A percentile compares a stretch with the other conserved stretches of the same genome.
These are phyloP conservation scores for Clarias gariepinus DNA, from an alignment of 2,113 vertebrate genomes.

Conservation along the genomic window DNA sequence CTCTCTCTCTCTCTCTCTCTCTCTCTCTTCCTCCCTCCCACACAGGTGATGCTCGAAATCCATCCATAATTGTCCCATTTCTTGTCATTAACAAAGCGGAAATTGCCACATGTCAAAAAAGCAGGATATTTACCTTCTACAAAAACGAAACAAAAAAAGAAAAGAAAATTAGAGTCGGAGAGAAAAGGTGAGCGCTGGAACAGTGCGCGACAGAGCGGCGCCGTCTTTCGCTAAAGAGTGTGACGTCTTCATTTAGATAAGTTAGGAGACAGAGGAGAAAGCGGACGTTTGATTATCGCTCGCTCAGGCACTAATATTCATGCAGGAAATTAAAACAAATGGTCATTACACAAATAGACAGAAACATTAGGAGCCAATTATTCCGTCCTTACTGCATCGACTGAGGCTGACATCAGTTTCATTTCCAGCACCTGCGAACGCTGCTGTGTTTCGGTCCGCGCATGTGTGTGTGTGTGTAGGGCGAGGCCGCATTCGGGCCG, in stretches of 20 bases:
- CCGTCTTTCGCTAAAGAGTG: not conserved
- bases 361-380: constrained; percentile 76
- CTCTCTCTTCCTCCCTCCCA: not conserved
- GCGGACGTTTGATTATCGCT: constrained; percentile 36
- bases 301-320: constrained; percentile 46
- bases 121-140: constrained; percentile 61
- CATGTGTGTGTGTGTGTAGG: constrained; percentile 18
- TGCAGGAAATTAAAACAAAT: constrained; percentile 72
- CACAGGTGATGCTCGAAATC: constrained; percentile 72
- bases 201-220: constrained; percentile 1
- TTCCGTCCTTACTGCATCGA: constrained; percentile 69
- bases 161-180: constrained; percentile 1
- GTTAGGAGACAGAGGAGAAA: constrained; percentile 10
- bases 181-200: constrained; percentile 29
- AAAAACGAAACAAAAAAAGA: constrained; percentile 46
- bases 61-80: constrained; percentile 93
- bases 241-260: not conserved
- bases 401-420: constrained; percentile 63
- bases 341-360: constrained; percentile 67
- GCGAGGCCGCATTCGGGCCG: not conserved
- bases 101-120: constrained; percentile 85
- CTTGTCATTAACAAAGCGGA: constrained; percentile 85
- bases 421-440: constrained; percentile 57
- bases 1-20: not conserved
- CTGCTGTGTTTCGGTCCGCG: not conserved